Conservation (phyloP, 2,797 vertebrate species). For the Sebastes iracundus region DNA sequence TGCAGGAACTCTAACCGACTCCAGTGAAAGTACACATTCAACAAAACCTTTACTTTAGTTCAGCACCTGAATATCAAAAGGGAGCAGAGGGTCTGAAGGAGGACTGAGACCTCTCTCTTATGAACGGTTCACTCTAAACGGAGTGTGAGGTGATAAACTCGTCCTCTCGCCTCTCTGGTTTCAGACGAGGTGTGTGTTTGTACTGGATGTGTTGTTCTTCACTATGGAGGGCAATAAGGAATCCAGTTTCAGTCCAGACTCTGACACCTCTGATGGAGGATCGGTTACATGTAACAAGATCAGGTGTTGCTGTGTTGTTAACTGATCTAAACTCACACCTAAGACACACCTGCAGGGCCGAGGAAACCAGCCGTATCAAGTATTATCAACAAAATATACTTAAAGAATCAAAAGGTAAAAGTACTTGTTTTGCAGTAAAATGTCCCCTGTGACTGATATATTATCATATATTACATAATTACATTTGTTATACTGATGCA, state of each 20-base stretch:
- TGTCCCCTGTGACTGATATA: background rate
- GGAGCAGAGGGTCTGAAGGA: background rate
- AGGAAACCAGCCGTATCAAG: background rate
- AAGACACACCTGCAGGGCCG: background rate
- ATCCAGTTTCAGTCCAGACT: constrained; percentile 61
- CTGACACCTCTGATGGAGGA: constrained; percentile 66
- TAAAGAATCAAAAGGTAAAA: background rate
- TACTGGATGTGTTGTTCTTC: constrained; percentile 35
- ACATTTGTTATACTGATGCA: background rate
- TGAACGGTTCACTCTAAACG: background rate
- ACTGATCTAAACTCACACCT: constrained; percentile 26
- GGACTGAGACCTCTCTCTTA: background rate
- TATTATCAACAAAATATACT: background rate
- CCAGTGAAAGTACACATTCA: background rate
- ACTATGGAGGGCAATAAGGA: constrained; percentile 4
- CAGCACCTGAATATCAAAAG: background rate
- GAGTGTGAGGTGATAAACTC: constrained; percentile 15
- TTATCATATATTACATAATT: background rate
- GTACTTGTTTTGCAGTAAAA: background rate
- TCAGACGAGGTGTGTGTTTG: constrained; percentile 28
- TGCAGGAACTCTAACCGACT: background rate
- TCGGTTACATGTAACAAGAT: constrained; percentile 65
- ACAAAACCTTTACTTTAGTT: background rate
- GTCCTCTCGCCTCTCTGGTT: constrained; percentile 54
- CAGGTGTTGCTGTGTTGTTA: constrained; percentile 56